phyloP scores from a whole-genome alignment of 2,888 invertebrate genomes.

The Gonocerus acuteangulatus region DNA sequence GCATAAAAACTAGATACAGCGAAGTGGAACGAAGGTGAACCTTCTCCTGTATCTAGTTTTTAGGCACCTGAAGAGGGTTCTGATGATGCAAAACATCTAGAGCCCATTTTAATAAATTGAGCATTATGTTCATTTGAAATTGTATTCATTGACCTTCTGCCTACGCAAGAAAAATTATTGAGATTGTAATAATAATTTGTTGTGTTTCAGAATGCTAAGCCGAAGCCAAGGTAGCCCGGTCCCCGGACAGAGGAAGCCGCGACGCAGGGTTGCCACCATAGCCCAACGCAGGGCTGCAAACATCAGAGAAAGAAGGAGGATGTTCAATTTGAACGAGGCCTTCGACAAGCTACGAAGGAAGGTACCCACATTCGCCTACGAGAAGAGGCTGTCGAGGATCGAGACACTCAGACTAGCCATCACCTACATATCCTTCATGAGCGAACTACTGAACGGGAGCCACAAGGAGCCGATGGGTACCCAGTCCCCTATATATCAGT shows the following conservation, averaged over 20 bases:
- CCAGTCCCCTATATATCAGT: slow-evolving; percentile 36
- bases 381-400: slow-evolving; percentile 88
- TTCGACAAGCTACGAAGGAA: slow-evolving; percentile 87
- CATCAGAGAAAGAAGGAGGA: slow-evolving; percentile 82
- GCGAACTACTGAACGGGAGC: slow-evolving; percentile 54
- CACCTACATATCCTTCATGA: slow-evolving; percentile 95
- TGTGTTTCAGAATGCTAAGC: slow-evolving; percentile 31
- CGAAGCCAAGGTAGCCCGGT: slow-evolving; percentile 22
- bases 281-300: slow-evolving; percentile 88
- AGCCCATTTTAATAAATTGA: too few species aligned
- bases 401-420: slow-evolving; percentile 90
- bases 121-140: too few species aligned
- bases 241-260: slow-evolving; percentile 62
- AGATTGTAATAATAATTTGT: slow-evolving; percentile 4
- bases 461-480: slow-evolving; percentile 33
- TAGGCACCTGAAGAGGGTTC: too few species aligned
- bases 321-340: slow-evolving; percentile 94
- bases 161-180: too few species aligned
- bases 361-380: slow-evolving; percentile 94
- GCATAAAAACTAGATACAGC: too few species aligned
- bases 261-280: slow-evolving; percentile 80
- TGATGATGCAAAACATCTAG: too few species aligned
- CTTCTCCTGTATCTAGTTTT: too few species aligned
- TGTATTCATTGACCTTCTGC: too few species aligned
- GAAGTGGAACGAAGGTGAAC: too few species aligned